Percentiles rank a stretch among this genome's conserved stretches.
phyloP scores from a whole-genome alignment of 1,140 invertebrate species.

The Diploscapter pachys region DNA sequence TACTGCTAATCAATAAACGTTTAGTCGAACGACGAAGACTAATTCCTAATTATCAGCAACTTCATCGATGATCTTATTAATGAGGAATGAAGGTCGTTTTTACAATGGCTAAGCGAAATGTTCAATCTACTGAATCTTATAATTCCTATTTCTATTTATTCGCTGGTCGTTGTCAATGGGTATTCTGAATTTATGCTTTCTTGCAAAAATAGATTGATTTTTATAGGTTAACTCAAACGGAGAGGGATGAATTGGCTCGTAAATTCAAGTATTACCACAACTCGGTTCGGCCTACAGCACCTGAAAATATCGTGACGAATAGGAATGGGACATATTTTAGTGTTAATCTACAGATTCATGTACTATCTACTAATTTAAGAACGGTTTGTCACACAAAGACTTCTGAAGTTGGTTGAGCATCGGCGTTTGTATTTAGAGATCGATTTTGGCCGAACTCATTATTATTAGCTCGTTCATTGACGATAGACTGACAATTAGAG shows the following conservation, averaged over 20 bases:
- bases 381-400: constrained; percentile 5
- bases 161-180: too few relatives aligned
- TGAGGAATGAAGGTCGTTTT: too few relatives aligned
- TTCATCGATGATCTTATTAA: too few relatives aligned
- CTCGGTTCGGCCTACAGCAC: constrained; percentile 22
- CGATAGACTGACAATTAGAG: constrained; percentile 22
- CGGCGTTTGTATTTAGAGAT: constrained; percentile 4
- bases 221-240: constrained; percentile 34
- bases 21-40: too few relatives aligned
- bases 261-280: constrained; percentile 41
- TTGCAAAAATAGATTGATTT: not conserved
- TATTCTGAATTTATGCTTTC: too few relatives aligned
- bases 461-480: constrained; percentile 23
- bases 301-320: constrained; percentile 28
- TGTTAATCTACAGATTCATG: constrained; percentile 21
- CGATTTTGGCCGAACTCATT: constrained; percentile 11
- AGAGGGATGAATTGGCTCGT: constrained; percentile 35
- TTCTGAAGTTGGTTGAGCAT: not conserved
- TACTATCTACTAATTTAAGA: constrained; percentile 11
- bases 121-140: too few relatives aligned
- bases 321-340: constrained; percentile 36
- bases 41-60: too few relatives aligned
- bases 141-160: too few relatives aligned
- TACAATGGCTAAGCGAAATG: too few relatives aligned
- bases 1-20: too few relatives aligned